phyloP scores from a whole-genome alignment of 2,113 vertebrate species.

The Monopterus albus region DNA sequence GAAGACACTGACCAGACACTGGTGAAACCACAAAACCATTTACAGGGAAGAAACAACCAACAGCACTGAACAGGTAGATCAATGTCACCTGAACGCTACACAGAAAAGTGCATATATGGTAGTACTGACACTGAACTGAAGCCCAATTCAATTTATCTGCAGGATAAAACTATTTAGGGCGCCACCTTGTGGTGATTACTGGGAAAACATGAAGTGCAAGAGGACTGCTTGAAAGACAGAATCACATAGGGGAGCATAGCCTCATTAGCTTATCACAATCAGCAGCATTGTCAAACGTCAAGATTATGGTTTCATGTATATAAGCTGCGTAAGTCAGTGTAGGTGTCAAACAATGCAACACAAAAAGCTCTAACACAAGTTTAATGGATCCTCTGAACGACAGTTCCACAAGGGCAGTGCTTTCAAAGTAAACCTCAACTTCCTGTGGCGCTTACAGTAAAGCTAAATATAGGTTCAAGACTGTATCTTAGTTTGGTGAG shows the following conservation, averaged over 20 bases:
- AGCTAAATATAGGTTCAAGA: neutral
- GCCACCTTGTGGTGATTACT: constrained; percentile 33
- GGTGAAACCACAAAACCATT: neutral
- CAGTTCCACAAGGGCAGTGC: constrained; percentile 17
- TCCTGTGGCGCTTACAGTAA: constrained; percentile 5
- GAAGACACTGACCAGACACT: constrained; percentile 21
- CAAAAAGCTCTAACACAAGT: constrained; percentile 6
- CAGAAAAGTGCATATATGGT: constrained; percentile 3
- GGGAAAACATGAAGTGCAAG: constrained; percentile 4
- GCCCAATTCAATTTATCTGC: neutral
- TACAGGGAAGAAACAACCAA: neutral
- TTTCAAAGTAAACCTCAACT: constrained; percentile 14
- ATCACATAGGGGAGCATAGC: constrained; percentile 4
- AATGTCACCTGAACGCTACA: constrained; percentile 1
- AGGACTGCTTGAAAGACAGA: neutral
- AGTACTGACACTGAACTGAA: too few species aligned
- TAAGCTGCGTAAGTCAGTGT: constrained; percentile 35
- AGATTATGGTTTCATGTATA: neutral
- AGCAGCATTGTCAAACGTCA: constrained; percentile 1
- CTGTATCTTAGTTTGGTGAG: neutral
- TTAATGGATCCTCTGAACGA: constrained; percentile 1
- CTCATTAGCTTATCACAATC: constrained; percentile 35
- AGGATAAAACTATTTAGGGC: constrained; percentile 13
- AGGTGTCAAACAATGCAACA: constrained; percentile 52
- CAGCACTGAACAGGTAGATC: neutral